Conservation (phyloP, 2,113 vertebrate species). For the Elephas maximus region DNA sequence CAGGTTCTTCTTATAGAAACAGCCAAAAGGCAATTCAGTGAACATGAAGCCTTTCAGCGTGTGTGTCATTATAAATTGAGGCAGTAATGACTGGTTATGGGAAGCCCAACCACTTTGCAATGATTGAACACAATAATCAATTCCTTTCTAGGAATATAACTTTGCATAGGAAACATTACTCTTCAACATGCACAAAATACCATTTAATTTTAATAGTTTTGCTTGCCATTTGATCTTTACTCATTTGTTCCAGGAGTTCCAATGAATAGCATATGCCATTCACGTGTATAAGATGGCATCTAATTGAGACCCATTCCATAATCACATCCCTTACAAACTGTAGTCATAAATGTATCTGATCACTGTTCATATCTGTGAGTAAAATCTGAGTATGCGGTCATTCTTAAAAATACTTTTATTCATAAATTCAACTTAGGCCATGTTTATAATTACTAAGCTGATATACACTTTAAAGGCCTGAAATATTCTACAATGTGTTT, state of each 20-base stretch:
- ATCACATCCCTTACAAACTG: background rate
- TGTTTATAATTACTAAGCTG: background rate
- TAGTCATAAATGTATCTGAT: background rate
- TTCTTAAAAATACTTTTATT: background rate
- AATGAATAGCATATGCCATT: background rate
- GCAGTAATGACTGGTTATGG: background rate
- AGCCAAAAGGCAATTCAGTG: background rate
- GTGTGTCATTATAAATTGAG: background rate
- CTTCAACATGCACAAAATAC: background rate
- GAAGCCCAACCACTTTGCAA: background rate
- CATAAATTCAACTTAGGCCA: background rate
- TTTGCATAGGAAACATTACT: background rate
- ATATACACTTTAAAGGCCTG: background rate
- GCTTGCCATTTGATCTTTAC: background rate
- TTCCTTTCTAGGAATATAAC: background rate
- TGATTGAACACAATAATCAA: background rate
- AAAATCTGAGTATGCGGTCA: background rate
- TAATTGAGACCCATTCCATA: background rate
- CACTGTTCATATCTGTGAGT: background rate
- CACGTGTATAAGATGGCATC: background rate
- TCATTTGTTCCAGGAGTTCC: background rate
- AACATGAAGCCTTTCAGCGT: background rate
- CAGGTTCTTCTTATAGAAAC: background rate
- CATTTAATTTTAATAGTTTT: constrained; percentile 40
- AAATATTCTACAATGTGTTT: background rate